These are phyloP conservation scores for Rutilus rutilus DNA, from an alignment of 2,113 vertebrate genomes.

Conservation along the genomic window DNA sequence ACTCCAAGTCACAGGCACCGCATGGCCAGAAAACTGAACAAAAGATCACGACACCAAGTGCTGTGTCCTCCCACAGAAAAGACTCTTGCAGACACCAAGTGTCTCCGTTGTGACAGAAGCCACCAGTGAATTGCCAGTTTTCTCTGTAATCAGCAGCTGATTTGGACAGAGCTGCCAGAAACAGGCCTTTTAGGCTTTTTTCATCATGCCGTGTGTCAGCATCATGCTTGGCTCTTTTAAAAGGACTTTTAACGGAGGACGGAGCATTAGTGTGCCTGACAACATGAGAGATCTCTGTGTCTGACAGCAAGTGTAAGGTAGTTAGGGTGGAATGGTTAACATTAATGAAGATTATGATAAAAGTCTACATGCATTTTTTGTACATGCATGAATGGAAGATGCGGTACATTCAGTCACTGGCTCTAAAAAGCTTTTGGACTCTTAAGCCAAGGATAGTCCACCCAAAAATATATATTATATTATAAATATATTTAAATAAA, in stretches of 20 bases:
- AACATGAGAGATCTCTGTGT: constrained; percentile 46
- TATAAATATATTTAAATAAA: too few relatives aligned
- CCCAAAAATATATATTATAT: background rate
- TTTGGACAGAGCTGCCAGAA: constrained; percentile 72
- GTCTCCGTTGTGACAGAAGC: constrained; percentile 33
- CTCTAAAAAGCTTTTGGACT: background rate
- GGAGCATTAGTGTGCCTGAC: constrained; percentile 64
- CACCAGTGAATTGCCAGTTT: constrained; percentile 34
- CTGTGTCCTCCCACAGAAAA: constrained; percentile 27
- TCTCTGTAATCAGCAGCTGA: constrained; percentile 67
- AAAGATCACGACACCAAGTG: constrained; percentile 23
- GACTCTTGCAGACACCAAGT: constrained; percentile 32
- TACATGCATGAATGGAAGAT: background rate
- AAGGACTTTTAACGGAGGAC: constrained; percentile 29
- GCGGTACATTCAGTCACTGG: background rate
- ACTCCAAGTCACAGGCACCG: background rate
- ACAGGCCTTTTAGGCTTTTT: constrained; percentile 55
- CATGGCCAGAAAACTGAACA: constrained; percentile 17
- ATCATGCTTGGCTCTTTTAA: constrained; percentile 44
- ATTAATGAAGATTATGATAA: background rate
- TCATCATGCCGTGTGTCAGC: constrained; percentile 49
- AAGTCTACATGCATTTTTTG: background rate
- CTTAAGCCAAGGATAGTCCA: background rate
- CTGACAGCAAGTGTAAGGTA: constrained; percentile 9
- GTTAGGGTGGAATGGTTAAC: background rate